Base-by-base conservation (phyloP, 2,888 invertebrate genomes). In the Fissipunctia ypsillon region DNA sequence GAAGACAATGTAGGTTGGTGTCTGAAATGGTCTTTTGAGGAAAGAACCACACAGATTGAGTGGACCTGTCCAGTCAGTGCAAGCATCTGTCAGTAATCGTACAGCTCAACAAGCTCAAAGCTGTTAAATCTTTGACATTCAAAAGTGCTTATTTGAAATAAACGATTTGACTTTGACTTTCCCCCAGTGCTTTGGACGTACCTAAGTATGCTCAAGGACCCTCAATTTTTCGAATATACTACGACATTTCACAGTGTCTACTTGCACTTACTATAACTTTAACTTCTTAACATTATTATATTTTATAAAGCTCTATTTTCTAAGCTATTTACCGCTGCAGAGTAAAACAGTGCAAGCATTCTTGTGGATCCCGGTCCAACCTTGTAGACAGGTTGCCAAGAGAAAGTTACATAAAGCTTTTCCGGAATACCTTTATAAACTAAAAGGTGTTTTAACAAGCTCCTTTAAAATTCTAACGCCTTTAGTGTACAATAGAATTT, bases 311-410 rank as follows among this genome's bases (percentile, higher is more conserved):
- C 54, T 25, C 7, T 31, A 31, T 69, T 78, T 74, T 12, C 25
- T 19, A 41, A 70, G 50, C 14, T 78, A 74, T 69, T 73, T 69
- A 56, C 43, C 19, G 22, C 31, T 38, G 2, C 25, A 9, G 14
- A 69, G 38, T 56, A 50, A 69, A 69, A 78, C 60, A 78, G 43
- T 31, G 45, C 25, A 65, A 64, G 25, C 54, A 52, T 69, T 69
- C 65, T 45, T 74, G 57, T 22, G 38, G 41, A 41, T 41, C 12
- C 10, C 5, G 12, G 57, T 45, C 38, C n/a, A 0, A 59, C 19
- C 54, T 69, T 57, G 35, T 28, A 14, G 14, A 38, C 48, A 35
- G 35, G 48, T 67, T 75, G 48, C 65, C 19, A n/a, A 28, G 28
- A 74, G 3, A 38, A 74, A 65, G 14, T 68, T 54, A 38, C 52